These are phyloP conservation scores for Hetaerina titia DNA, from an alignment of 2,888 invertebrate genomes.

Conservation along the genomic window DNA sequence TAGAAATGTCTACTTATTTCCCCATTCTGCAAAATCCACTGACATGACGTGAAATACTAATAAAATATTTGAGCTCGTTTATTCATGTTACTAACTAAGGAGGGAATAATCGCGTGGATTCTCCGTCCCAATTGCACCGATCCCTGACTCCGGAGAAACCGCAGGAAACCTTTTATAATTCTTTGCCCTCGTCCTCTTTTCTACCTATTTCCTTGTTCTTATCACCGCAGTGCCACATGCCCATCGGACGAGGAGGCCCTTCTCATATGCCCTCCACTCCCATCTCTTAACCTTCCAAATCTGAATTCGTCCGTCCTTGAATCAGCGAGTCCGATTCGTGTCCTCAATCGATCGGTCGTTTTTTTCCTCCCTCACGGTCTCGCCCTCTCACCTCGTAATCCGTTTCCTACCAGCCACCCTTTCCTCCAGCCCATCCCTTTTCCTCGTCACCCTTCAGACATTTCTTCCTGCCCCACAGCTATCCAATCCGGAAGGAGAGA, in stretches of 20 bases:
- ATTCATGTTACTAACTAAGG: no score
- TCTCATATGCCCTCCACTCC: not conserved
- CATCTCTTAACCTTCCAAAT: not conserved
- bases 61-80: no score
- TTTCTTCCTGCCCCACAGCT: not conserved
- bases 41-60: no score
- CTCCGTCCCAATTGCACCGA: not conserved
- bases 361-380: not conserved
- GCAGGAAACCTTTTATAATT: not conserved
- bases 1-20: no score
- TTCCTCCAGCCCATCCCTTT: not conserved
- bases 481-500: not conserved
- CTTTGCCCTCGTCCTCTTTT: not conserved
- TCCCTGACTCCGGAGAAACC: not conserved
- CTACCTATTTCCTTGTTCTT: not conserved
- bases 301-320: not conserved
- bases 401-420: not conserved
- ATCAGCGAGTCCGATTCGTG: not conserved
- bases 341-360: conserved; percentile 8
- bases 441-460: not conserved
- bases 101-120: not conserved
- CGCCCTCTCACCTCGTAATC: not conserved
- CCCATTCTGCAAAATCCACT: no score
- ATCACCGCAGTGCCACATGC: not conserved
- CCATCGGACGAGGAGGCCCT: not conserved